Percentiles rank a stretch among this genome's conserved stretches.
Evolutionary conservation across 2,797 vertebrate genomes (phyloP).

Genomic region (Cheirogaleus major): DNA sequence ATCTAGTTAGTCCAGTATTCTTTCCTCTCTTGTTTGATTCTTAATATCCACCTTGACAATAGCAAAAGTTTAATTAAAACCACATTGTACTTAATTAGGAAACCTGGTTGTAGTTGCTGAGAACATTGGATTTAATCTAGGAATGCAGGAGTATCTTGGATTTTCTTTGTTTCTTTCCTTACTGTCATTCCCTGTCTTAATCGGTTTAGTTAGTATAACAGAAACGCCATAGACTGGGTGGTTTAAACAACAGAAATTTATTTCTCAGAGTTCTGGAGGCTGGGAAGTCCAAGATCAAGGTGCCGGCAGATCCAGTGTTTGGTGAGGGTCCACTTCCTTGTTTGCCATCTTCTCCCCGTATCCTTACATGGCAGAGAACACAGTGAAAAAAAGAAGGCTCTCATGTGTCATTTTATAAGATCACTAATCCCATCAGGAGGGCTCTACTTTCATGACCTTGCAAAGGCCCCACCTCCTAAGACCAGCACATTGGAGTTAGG

Average conservation of each 20-base stretch:
- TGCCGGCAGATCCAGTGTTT: background rate
- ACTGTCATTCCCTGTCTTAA: background rate
- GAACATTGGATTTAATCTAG: background rate
- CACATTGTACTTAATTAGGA: background rate
- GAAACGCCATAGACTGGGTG: background rate
- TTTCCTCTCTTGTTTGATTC: background rate
- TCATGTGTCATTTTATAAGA: background rate
- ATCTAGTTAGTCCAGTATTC: background rate
- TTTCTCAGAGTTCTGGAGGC: background rate
- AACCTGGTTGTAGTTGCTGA: background rate
- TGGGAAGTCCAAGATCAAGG: background rate
- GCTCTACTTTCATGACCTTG: background rate
- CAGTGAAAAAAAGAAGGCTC: too few relatives aligned
- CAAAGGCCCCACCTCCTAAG: background rate
- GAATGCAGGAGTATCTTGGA: background rate
- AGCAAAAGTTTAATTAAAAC: background rate
- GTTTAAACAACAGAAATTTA: background rate
- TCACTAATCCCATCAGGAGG: background rate
- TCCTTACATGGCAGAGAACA: background rate
- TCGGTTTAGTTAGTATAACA: background rate
- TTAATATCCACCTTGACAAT: background rate
- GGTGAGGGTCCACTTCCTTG: background rate
- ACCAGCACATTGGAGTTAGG: background rate
- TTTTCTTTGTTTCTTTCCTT: constrained; percentile 4
- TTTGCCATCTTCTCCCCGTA: background rate